Evolutionary conservation across 2,113 vertebrate genomes (phyloP).

Genomic region (Epinephelus lanceolatus): DNA sequence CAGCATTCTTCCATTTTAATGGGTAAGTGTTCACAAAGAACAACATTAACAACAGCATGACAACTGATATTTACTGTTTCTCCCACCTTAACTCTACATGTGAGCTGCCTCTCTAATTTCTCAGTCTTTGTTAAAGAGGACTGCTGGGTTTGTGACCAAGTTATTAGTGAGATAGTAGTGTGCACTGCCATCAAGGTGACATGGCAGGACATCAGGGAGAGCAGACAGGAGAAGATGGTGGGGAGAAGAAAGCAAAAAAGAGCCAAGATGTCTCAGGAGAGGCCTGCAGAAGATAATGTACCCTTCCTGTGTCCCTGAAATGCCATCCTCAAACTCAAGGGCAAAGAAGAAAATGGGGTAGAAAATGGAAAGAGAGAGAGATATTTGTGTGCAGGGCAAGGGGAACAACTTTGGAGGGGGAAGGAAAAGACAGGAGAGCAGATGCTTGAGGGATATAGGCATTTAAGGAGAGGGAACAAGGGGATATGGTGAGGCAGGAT

Average conservation of each 20-base stretch:
- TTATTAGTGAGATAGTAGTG: slow-evolving; percentile 26
- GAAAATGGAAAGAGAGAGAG: slow-evolving; percentile 44
- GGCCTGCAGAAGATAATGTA: slow-evolving; percentile 42
- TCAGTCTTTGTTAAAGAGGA: slow-evolving; percentile 10
- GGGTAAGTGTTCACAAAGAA: background rate
- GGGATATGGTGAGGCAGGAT: slow-evolving; percentile 24
- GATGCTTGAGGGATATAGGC: slow-evolving; percentile 59
- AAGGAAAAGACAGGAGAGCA: slow-evolving; percentile 34
- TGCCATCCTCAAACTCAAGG: slow-evolving; percentile 60
- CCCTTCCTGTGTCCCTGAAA: slow-evolving; percentile 64
- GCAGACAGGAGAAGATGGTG: slow-evolving; percentile 15
- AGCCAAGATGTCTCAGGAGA: slow-evolving; percentile 51
- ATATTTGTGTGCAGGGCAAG: slow-evolving; percentile 45
- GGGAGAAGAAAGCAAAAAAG: slow-evolving; percentile 37
- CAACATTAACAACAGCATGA: background rate
- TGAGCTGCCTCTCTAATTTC: background rate
- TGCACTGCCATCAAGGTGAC: slow-evolving; percentile 40
- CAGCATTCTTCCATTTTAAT: background rate
- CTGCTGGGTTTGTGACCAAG: slow-evolving; percentile 28
- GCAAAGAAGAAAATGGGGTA: slow-evolving; percentile 55
- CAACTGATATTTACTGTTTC: background rate
- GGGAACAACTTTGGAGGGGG: slow-evolving; percentile 11
- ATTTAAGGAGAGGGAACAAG: slow-evolving; percentile 48
- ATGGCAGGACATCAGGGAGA: slow-evolving; percentile 31
- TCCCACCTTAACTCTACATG: background rate